Evolutionary conservation across 1,140 invertebrate genomes (phyloP).

Genomic region (Drosophila willistoni): DNA sequence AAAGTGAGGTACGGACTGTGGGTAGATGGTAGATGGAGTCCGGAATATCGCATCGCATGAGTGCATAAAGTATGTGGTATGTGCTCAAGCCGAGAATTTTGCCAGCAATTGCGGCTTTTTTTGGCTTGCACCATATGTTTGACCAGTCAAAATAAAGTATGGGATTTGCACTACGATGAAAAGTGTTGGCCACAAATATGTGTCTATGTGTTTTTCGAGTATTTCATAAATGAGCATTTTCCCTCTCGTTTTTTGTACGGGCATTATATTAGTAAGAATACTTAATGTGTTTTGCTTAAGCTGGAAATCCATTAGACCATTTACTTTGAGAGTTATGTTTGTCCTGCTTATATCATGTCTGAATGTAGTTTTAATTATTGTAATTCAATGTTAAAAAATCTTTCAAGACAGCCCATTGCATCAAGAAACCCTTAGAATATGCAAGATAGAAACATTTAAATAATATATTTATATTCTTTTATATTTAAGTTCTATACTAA

Average conservation of each 20-base stretch:
- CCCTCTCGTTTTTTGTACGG: neutral
- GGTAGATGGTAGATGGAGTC: neutral
- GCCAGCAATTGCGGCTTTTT: slow-evolving; percentile 36
- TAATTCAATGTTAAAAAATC: too few relatives aligned
- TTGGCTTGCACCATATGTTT: neutral
- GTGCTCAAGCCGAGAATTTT: slow-evolving; percentile 46
- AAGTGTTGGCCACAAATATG: neutral
- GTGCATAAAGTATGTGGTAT: slow-evolving; percentile 24
- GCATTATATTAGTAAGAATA: neutral
- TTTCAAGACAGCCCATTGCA: too few relatives aligned
- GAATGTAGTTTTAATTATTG: too few relatives aligned
- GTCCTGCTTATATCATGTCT: neutral
- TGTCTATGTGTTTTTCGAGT: neutral
- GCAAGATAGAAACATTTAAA: too few relatives aligned
- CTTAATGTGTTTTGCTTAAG: neutral
- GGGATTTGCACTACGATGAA: neutral
- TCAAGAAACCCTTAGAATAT: too few relatives aligned
- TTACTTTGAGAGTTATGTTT: neutral
- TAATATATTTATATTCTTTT: too few relatives aligned
- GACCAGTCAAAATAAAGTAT: neutral
- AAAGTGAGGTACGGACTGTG: neutral
- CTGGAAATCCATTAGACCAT: neutral
- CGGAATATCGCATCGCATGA: slow-evolving; percentile 20
- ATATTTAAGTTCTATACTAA: neutral
- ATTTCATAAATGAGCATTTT: slow-evolving; percentile 4